Evolutionary conservation across 2,113 vertebrate species (phyloP), one percentile per base, ranked within the genome.

Genomic region (Thalassoma bifasciatum): DNA sequence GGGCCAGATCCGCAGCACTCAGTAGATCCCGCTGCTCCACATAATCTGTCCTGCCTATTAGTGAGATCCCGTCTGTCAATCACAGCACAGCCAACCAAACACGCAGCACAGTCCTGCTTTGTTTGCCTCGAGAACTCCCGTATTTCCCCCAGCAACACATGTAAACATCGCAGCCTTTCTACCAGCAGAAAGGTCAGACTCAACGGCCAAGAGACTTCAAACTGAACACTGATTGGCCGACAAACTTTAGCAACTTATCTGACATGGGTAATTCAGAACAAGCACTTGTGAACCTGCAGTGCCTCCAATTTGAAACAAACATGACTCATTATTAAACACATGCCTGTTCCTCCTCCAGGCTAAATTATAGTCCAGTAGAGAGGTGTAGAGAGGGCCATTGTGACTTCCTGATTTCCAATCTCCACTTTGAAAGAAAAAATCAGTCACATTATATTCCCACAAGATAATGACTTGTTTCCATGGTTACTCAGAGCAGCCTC

Each of bases 401-500:
- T 73, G 81, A 90, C 83, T 77, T 90, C 84, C 81, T 82, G 72
- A 82, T 87, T 89, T 84, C 60, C 79, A 77, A 67, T 87, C 60
- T 68, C 16, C 68, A 81, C 76, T 76, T 89, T 75, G 68, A 40
- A 79, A 75, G 81, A 66, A 82, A 86, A 87, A 91, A 88, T 85
- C 58, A 66, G 87, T 77, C 52, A 65, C 85, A 86, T 88, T 89
- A 89, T 66, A 86, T 83, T 85, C 70, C 59, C 63, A 87, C 79
- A 74, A 78, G 75, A 86, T 86, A 92, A 87, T 83, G 68, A 88
- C 79, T 59, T 72, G 86, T 92, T 91, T 86, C 92, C 86, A 90
- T 92, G 89, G 91, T 90, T 86, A 91, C 89, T 89, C 58, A 47
- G 60, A 62, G 66, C 52, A 79, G 83, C 76, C 87, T 58, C 61